Base-by-base conservation (phyloP, 2,797 vertebrate species). In the Trachops cirrhosus region DNA sequence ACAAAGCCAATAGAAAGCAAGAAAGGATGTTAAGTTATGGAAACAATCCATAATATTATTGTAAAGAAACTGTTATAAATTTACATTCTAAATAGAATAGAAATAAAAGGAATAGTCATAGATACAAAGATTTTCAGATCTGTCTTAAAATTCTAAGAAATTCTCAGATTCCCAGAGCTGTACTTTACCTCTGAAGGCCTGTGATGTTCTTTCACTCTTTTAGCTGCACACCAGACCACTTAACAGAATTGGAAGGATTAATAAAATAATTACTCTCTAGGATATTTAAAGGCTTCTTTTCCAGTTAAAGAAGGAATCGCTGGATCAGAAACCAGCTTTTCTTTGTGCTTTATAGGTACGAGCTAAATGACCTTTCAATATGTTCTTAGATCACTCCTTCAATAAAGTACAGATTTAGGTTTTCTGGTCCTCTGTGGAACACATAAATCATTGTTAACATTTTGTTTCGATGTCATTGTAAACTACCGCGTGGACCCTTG, bases 401-500 rank as follows among this genome's bases (percentile, higher is more conserved):
- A 71, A 52, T 48, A 16, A 67, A 24, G 1, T 26, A 16, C n/a
- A 78, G 37, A 74, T 59, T 68, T 21, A 39, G 62, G 62, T 84
- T 94, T 93, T 57, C 80, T n/a, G 57, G 59, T 85, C 52, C 29
- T 77, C 32, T 57, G 2, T 12, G 91, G 96, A 57, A 32, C 32
- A 46, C 71, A 26, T 62, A 92, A 95, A 95, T 93, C 96, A 87
- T 98, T 2, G 0, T 99, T 98, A 98, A 98, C 98, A 87, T 97
- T 97, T 98, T 98, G 98, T 98, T 98, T 98, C 86, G 2, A 94
- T 99, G 98, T 98, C 98, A 98, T 98, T 97, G 98, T 98, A 98
- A 97, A 98, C 98, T 98, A 97, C 99, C 99, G 98, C 99, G 98
- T 98, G 98, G 99, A 99, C 94, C 98, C 98, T 98, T 99, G 97